A percentile compares a stretch with the other conserved stretches of the same genome.
Evolutionary conservation across 1,140 invertebrate genomes (phyloP).

Genomic region (Bursaphelenchus mucronatus): DNA sequence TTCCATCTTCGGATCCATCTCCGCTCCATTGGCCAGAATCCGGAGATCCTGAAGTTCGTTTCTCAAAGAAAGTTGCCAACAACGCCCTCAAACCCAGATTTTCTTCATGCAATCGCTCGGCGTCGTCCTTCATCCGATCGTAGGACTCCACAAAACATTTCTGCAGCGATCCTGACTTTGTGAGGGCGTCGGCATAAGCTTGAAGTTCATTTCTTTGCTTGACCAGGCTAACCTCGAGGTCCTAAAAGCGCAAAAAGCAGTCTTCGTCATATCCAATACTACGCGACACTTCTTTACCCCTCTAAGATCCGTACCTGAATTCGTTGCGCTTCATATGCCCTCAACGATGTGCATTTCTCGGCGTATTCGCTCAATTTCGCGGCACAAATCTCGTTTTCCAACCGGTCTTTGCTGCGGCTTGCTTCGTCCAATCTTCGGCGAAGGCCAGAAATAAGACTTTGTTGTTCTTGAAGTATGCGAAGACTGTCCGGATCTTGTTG

Average conservation of each 20-base stretch:
- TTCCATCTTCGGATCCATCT: constrained; percentile 36
- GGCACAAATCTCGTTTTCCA: constrained; percentile 24
- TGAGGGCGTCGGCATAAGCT: constrained; percentile 4
- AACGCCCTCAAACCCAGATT: constrained; percentile 32
- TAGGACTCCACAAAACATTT: constrained; percentile 14
- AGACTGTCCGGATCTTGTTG: constrained; percentile 20
- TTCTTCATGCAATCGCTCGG: constrained; percentile 31
- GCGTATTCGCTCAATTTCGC: background rate
- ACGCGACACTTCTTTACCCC: too few relatives aligned
- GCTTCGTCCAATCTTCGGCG: constrained; percentile 20
- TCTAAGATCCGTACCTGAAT: too few relatives aligned
- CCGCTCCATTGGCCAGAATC: constrained; percentile 36
- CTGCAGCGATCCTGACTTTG: constrained; percentile 8
- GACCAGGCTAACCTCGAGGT: too few relatives aligned
- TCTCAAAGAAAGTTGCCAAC: constrained; percentile 28
- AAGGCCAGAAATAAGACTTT: constrained; percentile 37
- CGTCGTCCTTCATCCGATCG: constrained; percentile 8
- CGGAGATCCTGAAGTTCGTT: constrained; percentile 22
- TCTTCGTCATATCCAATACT: too few relatives aligned
- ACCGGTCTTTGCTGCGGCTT: constrained; percentile 15
- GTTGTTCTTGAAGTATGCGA: constrained; percentile 35
- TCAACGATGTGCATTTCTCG: too few relatives aligned
- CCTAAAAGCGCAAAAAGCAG: too few relatives aligned
- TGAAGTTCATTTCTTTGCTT: too few relatives aligned
- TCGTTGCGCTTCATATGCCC: too few relatives aligned